These are phyloP conservation scores for Leucopsar rothschildi DNA, from an alignment of 2,113 vertebrate genomes.

Conservation along the genomic window DNA sequence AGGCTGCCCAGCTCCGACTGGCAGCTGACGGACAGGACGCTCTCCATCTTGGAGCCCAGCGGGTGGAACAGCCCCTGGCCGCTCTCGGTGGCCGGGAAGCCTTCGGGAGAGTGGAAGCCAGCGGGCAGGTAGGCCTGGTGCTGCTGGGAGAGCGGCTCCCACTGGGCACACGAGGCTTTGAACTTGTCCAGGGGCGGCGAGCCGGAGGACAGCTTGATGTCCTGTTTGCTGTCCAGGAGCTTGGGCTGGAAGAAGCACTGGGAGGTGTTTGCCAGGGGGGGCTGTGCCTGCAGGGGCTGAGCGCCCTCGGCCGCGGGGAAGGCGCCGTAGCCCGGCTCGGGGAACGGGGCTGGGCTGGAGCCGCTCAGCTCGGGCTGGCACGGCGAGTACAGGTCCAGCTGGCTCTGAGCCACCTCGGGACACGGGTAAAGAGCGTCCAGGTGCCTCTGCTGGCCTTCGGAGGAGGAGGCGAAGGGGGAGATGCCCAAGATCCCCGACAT, in stretches of 20 bases:
- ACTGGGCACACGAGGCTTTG: slow-evolving; percentile 83
- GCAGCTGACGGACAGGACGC: slow-evolving; percentile 68
- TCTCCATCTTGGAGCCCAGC: slow-evolving; percentile 71
- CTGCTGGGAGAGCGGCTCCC: slow-evolving; percentile 82
- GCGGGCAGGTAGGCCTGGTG: slow-evolving; percentile 75
- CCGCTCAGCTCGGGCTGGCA: slow-evolving; percentile 77
- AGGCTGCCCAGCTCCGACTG: slow-evolving; percentile 59
- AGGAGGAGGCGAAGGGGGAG: slow-evolving; percentile 80
- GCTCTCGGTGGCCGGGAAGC: not conserved
- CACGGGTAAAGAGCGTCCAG: slow-evolving; percentile 72
- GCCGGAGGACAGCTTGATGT: slow-evolving; percentile 71
- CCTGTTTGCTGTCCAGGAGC: slow-evolving; percentile 81
- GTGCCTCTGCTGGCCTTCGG: slow-evolving; percentile 78
- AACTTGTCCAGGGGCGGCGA: slow-evolving; percentile 85
- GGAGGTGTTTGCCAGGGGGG: slow-evolving; percentile 65
- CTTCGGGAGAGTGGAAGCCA: slow-evolving; percentile 70
- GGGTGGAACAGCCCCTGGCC: slow-evolving; percentile 63
- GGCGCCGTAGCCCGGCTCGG: slow-evolving; percentile 73
- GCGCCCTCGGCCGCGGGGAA: slow-evolving; percentile 71
- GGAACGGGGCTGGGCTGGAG: slow-evolving; percentile 57
- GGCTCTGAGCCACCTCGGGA: slow-evolving; percentile 65
- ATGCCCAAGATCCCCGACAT: slow-evolving; percentile 96
- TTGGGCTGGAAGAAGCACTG: slow-evolving; percentile 75
- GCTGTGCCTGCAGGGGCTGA: slow-evolving; percentile 70
- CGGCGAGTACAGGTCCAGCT: slow-evolving; percentile 69